phyloP scores from a whole-genome alignment of 2,113 vertebrate species.

The Zapus hudsonius region DNA sequence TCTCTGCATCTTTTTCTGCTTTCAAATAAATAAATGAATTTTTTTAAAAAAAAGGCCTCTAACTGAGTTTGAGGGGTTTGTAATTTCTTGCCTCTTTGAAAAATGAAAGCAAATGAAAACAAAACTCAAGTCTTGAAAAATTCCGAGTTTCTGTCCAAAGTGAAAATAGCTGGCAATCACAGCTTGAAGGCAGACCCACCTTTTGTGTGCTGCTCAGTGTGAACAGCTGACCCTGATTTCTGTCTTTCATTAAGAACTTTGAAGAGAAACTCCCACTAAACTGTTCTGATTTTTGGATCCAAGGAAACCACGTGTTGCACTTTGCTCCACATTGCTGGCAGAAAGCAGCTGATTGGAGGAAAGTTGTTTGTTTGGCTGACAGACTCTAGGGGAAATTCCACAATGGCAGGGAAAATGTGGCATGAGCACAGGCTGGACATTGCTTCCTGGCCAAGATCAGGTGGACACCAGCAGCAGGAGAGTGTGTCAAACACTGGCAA shows the following conservation, averaged over 20 bases:
- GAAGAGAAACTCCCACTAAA: slow-evolving; percentile 15
- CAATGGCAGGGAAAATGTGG: too few species aligned
- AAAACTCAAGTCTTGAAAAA: slow-evolving; percentile 32
- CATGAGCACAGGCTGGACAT: too few species aligned
- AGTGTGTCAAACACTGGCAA: too few species aligned
- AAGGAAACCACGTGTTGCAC: not conserved
- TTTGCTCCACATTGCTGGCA: too few species aligned
- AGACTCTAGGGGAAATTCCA: too few species aligned
- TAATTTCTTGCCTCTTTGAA: not conserved
- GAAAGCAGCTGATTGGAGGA: too few species aligned
- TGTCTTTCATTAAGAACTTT: not conserved
- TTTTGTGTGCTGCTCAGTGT: not conserved
- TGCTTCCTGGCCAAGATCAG: too few species aligned
- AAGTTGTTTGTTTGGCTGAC: too few species aligned
- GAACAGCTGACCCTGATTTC: slow-evolving; percentile 7
- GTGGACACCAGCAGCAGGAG: too few species aligned
- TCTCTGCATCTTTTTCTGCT: too few species aligned
- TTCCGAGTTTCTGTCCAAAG: not conserved
- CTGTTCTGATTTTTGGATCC: not conserved
- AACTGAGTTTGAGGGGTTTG: not conserved
- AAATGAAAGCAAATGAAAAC: not conserved
- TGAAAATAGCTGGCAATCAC: slow-evolving; percentile 18
- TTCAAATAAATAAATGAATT: too few species aligned
- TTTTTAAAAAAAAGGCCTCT: not conserved
- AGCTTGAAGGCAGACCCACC: not conserved